Evolutionary conservation across 2,888 invertebrate species (phyloP).

Genomic region (Chorisops tibialis): DNA sequence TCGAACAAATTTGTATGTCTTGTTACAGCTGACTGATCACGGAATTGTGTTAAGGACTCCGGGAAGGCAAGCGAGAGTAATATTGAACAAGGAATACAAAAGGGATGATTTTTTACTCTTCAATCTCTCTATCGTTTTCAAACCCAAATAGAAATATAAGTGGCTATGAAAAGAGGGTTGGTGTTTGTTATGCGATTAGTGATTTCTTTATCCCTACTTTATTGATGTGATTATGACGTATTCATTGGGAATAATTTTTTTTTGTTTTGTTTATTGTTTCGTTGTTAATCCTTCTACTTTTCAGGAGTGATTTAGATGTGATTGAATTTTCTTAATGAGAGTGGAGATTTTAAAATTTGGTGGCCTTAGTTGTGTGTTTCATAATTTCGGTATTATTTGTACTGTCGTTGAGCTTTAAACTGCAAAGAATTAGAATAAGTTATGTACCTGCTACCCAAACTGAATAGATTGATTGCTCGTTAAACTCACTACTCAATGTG

Average conservation of each 20-base stretch:
- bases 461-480: too few species aligned
- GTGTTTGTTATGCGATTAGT: slow-evolving; percentile 33
- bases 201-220: slow-evolving; percentile 31
- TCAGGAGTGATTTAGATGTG: too few species aligned
- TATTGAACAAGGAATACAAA: neutral
- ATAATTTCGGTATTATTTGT: too few species aligned
- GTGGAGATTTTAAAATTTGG: too few species aligned
- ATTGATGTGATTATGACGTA: slow-evolving; percentile 26
- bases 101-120: neutral
- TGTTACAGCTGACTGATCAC: slow-evolving; percentile 24
- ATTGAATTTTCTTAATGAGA: too few species aligned
- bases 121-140: neutral
- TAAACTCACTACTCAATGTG: too few species aligned
- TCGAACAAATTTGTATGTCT: slow-evolving; percentile 19
- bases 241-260: slow-evolving; percentile 25
- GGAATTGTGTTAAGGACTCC: slow-evolving; percentile 14
- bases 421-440: too few species aligned
- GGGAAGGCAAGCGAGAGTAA: neutral
- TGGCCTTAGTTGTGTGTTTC: too few species aligned
- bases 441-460: too few species aligned
- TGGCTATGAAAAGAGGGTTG: slow-evolving; percentile 15
- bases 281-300: too few species aligned
- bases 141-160: slow-evolving; percentile 11
- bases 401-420: too few species aligned
- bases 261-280: too few species aligned